Base-by-base conservation (phyloP, 1,140 invertebrate genomes). In the Kradibia gibbosae region DNA sequence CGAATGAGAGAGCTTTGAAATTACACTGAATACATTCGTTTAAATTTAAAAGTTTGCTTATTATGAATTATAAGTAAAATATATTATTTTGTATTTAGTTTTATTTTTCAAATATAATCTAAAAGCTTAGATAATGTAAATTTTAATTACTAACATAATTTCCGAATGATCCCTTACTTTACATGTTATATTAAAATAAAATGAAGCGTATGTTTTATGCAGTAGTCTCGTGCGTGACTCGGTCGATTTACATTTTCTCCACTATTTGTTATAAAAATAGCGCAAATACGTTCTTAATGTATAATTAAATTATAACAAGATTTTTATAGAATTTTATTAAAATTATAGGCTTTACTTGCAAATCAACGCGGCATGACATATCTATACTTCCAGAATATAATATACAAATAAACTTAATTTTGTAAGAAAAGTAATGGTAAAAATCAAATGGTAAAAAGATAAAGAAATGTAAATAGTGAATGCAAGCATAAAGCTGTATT, bases 191-290 rank as follows among this genome's bases (percentile, higher is more conserved):
- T 71, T 53, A 57, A 75, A 75, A 39, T 75, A 75, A 75, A 75
- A 75, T 57, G 34, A 81, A 81, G 72, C 73, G 17, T 70, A 42
- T 39, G 20, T 31, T 53, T 81, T 53, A 71, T 55, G 79, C 74
- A 77, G 65, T 65, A 71, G 53, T 36, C 45, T 81, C 80, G 74
- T 77, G 80, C 74, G 50, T 72, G 48, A 71, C 73, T 77, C 53
- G 60, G 15, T 57, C 1, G 25, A 72, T 50, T 25, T 60, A 73
- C 7, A 48, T 25, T 80, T 71, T 50, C 42, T 67, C 17, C 0
- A 67, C 17, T 67, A 71, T 79, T 79, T 45, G 31, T 25, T 55
- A n/a, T 67, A 50, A 34, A 39, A 78, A n/a, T 34, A 15, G 34
- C 74, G 36, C 67, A 31, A 73, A 62, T 42, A 80, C 22, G 34